Conservation (phyloP, 1,140 invertebrate genomes). For the Drosophila cardini region DNA sequence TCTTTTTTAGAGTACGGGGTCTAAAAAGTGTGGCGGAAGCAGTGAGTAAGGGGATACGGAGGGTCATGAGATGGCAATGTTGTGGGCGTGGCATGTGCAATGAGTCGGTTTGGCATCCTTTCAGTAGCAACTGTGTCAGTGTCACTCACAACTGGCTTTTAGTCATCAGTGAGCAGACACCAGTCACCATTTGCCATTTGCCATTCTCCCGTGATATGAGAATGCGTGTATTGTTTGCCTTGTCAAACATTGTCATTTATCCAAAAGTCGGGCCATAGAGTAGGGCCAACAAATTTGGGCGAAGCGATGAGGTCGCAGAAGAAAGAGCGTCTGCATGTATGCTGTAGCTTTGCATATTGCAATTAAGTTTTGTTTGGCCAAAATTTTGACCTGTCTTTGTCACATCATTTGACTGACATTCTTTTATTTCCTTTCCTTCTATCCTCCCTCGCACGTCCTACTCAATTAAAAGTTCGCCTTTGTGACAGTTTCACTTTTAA, state of each 20-base stretch:
- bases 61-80: conserved; percentile 24
- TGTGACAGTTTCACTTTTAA: conserved; percentile 59
- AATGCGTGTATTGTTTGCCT: conserved; percentile 68
- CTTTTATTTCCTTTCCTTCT: not conserved
- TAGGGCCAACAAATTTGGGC: not conserved
- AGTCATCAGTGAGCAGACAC: conserved; percentile 5
- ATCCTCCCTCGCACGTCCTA: not conserved
- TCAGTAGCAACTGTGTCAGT: conserved; percentile 67
- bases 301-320: not conserved
- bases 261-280: conserved; percentile 50
- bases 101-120: conserved; percentile 24
- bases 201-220: conserved; percentile 6
- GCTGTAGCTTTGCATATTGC: conserved; percentile 67
- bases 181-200: not conserved
- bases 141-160: conserved; percentile 60
- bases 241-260: conserved; percentile 80
- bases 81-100: conserved; percentile 59
- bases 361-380: conserved; percentile 76
- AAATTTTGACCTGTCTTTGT: conserved; percentile 48
- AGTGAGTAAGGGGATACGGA: not conserved
- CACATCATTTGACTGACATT: conserved; percentile 35
- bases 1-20: conserved; percentile 10
- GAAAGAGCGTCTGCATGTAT: not conserved
- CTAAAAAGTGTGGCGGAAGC: conserved; percentile 5
- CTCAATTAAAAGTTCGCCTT: conserved; percentile 71